Evolutionary conservation across 64 coral and sea anemone species (phyloP).

Genomic region (Montipora sp.): DNA sequence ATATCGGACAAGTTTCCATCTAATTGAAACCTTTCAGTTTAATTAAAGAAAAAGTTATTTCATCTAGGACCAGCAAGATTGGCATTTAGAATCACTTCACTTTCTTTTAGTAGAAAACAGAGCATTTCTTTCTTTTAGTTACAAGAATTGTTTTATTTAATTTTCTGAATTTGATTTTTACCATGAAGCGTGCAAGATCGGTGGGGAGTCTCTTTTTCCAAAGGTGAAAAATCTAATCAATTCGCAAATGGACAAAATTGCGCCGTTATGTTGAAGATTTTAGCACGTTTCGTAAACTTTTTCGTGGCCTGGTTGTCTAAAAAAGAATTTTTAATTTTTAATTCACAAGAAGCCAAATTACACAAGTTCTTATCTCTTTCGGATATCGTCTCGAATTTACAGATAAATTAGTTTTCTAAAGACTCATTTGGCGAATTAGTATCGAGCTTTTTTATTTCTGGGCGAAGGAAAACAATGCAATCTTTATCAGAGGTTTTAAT

Average conservation of each 20-base stretch:
- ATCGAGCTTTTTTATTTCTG: conserved; percentile 85
- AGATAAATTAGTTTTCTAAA: conserved; percentile 98
- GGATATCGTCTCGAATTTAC: conserved; percentile 86
- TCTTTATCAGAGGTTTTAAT: conserved; percentile 53
- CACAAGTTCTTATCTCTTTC: conserved; percentile 75
- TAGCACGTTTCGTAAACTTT: conserved; percentile 38
- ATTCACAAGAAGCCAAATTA: conserved; percentile 77
- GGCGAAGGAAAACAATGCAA: conserved; percentile 77
- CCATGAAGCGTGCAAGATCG: not conserved
- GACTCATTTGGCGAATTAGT: conserved; percentile 97
- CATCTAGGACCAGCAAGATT: not conserved
- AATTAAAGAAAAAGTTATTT: conserved; percentile 43
- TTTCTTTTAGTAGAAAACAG: conserved; percentile 23
- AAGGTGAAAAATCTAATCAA: conserved; percentile 65
- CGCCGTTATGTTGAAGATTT: conserved; percentile 71
- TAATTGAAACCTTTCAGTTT: conserved; percentile 51
- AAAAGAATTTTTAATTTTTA: conserved; percentile 54
- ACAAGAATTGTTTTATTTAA: conserved; percentile 39
- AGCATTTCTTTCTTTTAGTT: conserved; percentile 11
- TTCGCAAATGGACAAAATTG: conserved; percentile 45
- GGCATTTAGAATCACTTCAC: conserved; percentile 15
- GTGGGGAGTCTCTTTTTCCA: not conserved
- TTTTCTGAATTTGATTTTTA: conserved; percentile 11
- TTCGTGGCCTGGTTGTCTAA: conserved; percentile 45
- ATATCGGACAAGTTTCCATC: not conserved